Evolutionary conservation across 2,113 vertebrate species (phyloP).

Genomic region (Ictidomys tridecemlineatus): DNA sequence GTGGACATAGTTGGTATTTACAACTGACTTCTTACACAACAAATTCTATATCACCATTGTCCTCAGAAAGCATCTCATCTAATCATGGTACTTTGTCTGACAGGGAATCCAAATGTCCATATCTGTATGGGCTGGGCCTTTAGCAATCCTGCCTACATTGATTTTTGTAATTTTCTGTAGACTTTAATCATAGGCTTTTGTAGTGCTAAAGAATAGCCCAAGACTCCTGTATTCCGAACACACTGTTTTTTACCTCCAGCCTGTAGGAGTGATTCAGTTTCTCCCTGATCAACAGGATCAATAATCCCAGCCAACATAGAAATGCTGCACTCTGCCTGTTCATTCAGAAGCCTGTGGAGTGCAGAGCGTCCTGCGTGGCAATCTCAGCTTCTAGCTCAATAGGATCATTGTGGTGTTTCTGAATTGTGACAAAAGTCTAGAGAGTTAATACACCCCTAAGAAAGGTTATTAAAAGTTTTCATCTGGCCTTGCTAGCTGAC

Average conservation of each 20-base stretch:
- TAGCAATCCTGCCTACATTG: not conserved
- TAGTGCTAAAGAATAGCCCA: not conserved
- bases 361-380: not conserved
- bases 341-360: not conserved
- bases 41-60: not conserved
- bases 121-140: accelerated
- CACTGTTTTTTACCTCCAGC: no score
- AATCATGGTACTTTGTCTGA: not conserved
- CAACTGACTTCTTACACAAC: not conserved
- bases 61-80: not conserved
- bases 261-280: not conserved
- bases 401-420: not conserved
- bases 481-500: not conserved
- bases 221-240: not conserved
- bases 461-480: not conserved
- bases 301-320: not conserved
- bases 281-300: not conserved
- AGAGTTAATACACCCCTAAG: not conserved
- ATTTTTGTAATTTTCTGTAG: not conserved
- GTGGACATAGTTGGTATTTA: no score
- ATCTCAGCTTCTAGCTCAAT: not conserved
- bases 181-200: not conserved
- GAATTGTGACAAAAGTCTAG: not conserved
- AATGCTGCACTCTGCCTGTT: not conserved
- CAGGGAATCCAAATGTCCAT: not conserved